Evolutionary conservation across 2,797 vertebrate species (phyloP).

Genomic region (Oreonectes daqikongensis): DNA sequence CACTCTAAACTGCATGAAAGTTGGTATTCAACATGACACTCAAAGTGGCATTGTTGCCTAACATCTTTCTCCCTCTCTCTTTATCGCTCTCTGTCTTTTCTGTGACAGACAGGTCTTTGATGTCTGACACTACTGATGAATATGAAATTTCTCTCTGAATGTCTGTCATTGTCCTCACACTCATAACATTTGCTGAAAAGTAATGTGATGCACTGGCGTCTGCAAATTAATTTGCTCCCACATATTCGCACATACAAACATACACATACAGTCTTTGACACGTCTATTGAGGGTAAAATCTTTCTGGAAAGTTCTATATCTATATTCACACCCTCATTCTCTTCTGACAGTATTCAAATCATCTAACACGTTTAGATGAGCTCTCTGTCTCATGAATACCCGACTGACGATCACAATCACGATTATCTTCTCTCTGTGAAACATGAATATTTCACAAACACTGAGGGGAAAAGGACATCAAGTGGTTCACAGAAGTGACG

Average conservation of each 20-base stretch:
- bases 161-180: conserved; percentile 25
- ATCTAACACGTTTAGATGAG: conserved; percentile 38
- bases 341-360: conserved; percentile 38
- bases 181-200: conserved; percentile 29
- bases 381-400: conserved; percentile 8
- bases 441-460: conserved; percentile 40
- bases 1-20: not conserved
- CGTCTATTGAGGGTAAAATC: conserved; percentile 15
- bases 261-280: conserved; percentile 29
- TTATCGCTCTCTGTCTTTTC: not conserved
- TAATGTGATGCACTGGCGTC: conserved; percentile 21
- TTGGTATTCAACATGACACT: not conserved
- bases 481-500: conserved; percentile 12
- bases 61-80: not conserved
- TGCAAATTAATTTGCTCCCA: conserved; percentile 18
- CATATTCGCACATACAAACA: conserved; percentile 1
- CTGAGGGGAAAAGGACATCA: conserved; percentile 20
- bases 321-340: conserved; percentile 24
- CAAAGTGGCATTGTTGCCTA: not conserved
- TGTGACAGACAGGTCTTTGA: conserved; percentile 25
- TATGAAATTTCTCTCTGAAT: conserved; percentile 19
- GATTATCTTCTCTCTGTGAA: conserved; percentile 30
- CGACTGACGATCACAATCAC: conserved; percentile 7
- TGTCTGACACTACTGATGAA: conserved; percentile 26
- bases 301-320: conserved; percentile 30